These are phyloP conservation scores for Corvus hawaiiensis DNA, from an alignment of 2,113 vertebrate species.

Conservation along the genomic window DNA sequence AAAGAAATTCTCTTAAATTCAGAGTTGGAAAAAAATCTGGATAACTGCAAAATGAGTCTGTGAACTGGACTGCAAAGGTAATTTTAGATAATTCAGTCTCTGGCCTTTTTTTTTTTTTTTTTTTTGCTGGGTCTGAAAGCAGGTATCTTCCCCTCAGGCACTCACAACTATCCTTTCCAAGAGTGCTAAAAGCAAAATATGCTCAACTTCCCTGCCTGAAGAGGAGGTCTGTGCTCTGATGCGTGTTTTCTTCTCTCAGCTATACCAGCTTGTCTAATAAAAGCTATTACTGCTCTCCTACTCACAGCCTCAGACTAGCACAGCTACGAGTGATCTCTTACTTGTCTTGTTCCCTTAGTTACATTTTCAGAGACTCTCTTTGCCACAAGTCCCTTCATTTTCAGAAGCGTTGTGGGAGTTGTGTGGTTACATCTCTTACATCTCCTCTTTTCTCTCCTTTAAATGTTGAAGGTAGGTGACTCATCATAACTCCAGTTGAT, in stretches of 20 bases:
- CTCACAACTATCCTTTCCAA: neutral
- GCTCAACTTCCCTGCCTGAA: neutral
- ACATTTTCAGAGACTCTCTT: slow-evolving; percentile 16
- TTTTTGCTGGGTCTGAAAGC: neutral
- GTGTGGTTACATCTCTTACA: slow-evolving; percentile 53
- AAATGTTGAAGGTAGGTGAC: slow-evolving; percentile 56
- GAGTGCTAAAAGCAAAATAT: neutral
- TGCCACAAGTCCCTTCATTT: slow-evolving; percentile 42
- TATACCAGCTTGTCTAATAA: slow-evolving; percentile 35
- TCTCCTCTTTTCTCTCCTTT: neutral
- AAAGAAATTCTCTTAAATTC: slow-evolving; percentile 33
- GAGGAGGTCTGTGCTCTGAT: neutral
- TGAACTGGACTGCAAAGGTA: neutral
- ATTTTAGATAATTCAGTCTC: neutral
- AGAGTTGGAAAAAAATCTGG: neutral
- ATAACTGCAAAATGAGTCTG: neutral
- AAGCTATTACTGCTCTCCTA: slow-evolving; percentile 38
- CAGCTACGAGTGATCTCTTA: slow-evolving; percentile 18
- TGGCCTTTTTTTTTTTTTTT: neutral
- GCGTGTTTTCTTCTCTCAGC: neutral
- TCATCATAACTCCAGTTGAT: slow-evolving; percentile 53
- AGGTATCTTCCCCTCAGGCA: neutral
- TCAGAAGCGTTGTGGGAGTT: slow-evolving; percentile 44
- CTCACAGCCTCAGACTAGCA: slow-evolving; percentile 34
- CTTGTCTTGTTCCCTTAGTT: slow-evolving; percentile 54